These are phyloP conservation scores for Sarcoramphus papa DNA, from an alignment of 2,797 vertebrate species.

Conservation along the genomic window DNA sequence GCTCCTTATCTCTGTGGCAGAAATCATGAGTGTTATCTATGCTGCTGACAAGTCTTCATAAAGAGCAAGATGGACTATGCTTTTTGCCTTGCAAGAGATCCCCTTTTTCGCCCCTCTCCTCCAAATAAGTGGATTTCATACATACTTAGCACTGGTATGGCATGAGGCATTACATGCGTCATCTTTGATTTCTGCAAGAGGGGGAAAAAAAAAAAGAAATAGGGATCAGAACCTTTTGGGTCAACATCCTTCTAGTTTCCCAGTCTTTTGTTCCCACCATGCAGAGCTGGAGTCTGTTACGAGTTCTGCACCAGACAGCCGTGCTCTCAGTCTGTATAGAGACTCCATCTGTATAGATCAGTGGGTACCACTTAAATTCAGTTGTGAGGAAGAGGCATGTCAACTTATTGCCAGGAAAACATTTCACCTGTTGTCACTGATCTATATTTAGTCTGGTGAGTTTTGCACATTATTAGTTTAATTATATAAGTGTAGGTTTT, in stretches of 20 bases:
- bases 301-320: not conserved
- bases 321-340: accelerated
- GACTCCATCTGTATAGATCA: not conserved
- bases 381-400: not conserved
- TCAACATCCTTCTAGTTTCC: not conserved
- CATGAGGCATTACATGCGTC: conserved; percentile 82
- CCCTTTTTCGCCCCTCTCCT: not conserved
- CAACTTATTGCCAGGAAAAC: not conserved
- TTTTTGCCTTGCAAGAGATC: not conserved
- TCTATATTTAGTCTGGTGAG: not conserved
- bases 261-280: not conserved
- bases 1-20: not conserved
- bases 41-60: not conserved
- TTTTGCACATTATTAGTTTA: not conserved
- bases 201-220: not conserved
- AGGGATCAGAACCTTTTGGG: not conserved
- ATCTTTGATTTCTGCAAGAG: conserved; percentile 79
- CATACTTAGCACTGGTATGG: conserved; percentile 93
- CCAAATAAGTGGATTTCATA: not conserved
- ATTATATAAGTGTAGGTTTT: not conserved
- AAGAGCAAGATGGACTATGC: not conserved
- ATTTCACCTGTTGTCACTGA: not conserved
- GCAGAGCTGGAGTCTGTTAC: not conserved
- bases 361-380: not conserved
- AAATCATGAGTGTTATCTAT: not conserved